phyloP scores from a whole-genome alignment of 2,797 vertebrate genomes.

The Pipistrellus nathusii region DNA sequence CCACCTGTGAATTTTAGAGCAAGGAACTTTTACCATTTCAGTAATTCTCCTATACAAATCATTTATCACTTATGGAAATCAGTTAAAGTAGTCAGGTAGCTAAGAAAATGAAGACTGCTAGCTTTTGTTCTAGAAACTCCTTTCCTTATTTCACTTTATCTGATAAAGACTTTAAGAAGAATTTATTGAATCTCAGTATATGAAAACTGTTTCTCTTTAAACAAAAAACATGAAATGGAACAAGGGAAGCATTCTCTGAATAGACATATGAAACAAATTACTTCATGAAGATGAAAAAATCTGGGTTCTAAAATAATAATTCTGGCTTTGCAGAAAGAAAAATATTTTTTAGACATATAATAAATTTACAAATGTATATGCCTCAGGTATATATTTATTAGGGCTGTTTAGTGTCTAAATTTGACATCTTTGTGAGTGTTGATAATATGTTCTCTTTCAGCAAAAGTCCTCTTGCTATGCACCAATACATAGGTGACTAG shows the following conservation, averaged over 20 bases:
- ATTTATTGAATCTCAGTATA: neutral
- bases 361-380: neutral
- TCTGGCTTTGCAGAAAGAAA: neutral
- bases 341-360: neutral
- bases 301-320: neutral
- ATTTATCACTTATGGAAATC: conserved; percentile 42
- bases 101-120: conserved; percentile 58
- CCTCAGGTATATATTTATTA: neutral
- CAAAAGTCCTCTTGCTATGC: neutral
- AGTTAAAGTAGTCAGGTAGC: conserved; percentile 12
- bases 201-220: conserved; percentile 31
- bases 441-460: neutral
- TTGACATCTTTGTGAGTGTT: neutral
- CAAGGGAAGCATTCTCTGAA: neutral
- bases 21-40: neutral
- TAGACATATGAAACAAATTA: neutral
- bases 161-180: conserved; percentile 15
- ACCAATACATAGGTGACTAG: neutral
- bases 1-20: neutral
- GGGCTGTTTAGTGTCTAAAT: neutral
- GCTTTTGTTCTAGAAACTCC: neutral
- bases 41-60: neutral
- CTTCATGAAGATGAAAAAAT: conserved; percentile 15
- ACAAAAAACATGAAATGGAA: neutral
- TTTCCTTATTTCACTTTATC: conserved; percentile 7